Evolutionary conservation across 2,797 vertebrate genomes (phyloP).

Genomic region (Aplochiton taeniatus): DNA sequence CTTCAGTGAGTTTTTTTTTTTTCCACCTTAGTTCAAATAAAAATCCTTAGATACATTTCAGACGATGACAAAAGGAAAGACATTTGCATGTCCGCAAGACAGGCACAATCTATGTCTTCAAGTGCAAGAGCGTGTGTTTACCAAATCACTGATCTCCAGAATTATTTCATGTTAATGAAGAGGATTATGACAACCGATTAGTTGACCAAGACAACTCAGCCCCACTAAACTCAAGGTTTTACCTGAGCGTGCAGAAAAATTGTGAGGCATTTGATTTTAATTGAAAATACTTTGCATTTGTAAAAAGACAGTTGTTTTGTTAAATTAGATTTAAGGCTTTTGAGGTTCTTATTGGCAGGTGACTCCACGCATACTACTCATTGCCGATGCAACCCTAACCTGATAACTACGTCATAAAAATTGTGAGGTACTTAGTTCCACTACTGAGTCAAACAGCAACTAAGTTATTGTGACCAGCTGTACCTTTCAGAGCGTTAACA

Average conservation of each 20-base stretch:
- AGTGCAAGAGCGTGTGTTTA: slow-evolving; percentile 19
- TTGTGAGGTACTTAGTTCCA: slow-evolving; percentile 38
- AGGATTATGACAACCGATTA: not conserved
- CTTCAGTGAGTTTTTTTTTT: slow-evolving; percentile 11
- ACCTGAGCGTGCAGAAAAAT: slow-evolving; percentile 16
- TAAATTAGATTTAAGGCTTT: slow-evolving; percentile 67
- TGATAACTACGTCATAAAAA: slow-evolving; percentile 20
- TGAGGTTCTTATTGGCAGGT: slow-evolving; percentile 51
- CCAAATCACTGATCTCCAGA: slow-evolving; percentile 21
- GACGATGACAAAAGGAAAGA: slow-evolving; percentile 39
- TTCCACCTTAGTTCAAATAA: slow-evolving; percentile 8
- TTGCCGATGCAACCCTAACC: slow-evolving; percentile 9
- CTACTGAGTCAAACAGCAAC: slow-evolving; percentile 20
- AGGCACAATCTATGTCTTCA: slow-evolving; percentile 52
- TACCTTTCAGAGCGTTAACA: slow-evolving; percentile 44
- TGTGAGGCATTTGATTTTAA: slow-evolving; percentile 20
- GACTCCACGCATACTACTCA: slow-evolving; percentile 38
- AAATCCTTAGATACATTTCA: slow-evolving; percentile 32
- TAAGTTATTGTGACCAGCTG: slow-evolving; percentile 33
- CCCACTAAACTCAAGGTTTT: not conserved
- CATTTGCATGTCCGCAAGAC: slow-evolving; percentile 40
- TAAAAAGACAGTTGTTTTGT: slow-evolving; percentile 39
- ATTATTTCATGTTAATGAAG: slow-evolving; percentile 35
- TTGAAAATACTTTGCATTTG: slow-evolving; percentile 42
- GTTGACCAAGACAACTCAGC: not conserved